phyloP scores from a whole-genome alignment of 2,113 vertebrate species.

The Potamarius usumacintae region DNA sequence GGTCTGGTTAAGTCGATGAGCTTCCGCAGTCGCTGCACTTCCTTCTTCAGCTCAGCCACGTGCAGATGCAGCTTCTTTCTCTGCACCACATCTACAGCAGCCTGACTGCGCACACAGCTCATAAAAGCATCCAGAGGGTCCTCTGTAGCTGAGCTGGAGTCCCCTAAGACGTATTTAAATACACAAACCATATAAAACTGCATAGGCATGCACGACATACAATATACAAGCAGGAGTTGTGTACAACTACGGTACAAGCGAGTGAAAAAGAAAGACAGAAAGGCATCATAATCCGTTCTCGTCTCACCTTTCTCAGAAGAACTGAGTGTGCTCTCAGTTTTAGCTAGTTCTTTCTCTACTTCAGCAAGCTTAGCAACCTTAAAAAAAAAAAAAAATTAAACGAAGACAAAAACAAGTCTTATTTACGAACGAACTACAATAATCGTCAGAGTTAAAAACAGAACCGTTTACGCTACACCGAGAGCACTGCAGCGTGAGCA shows the following conservation, averaged over 20 bases:
- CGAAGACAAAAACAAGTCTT: neutral
- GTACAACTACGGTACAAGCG: neutral
- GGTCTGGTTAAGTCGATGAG: conserved; percentile 90
- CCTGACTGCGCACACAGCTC: conserved; percentile 83
- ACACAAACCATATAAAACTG: neutral
- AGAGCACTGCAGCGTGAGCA: neutral
- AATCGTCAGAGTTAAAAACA: neutral
- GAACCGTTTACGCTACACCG: neutral
- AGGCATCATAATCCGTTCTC: neutral
- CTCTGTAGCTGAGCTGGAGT: conserved; percentile 75
- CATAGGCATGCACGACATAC: neutral
- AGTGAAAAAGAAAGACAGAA: neutral
- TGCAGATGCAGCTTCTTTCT: conserved; percentile 90
- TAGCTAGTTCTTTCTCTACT: conserved; percentile 84
- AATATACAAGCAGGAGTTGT: neutral
- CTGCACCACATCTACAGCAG: conserved; percentile 81
- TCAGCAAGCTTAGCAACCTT: conserved; percentile 85
- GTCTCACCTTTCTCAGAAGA: conserved; percentile 81
- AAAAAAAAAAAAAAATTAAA: neutral
- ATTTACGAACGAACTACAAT: neutral
- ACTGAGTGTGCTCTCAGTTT: conserved; percentile 83
- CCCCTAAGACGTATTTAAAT: conserved; percentile 63
- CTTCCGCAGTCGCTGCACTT: conserved; percentile 83
- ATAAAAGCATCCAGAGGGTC: conserved; percentile 95
- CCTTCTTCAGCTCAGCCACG: conserved; percentile 83